Evolutionary conservation across 2,113 vertebrate genomes (phyloP), one percentile per base, ranked within the genome.

Genomic region (Sapayoa aenigma): DNA sequence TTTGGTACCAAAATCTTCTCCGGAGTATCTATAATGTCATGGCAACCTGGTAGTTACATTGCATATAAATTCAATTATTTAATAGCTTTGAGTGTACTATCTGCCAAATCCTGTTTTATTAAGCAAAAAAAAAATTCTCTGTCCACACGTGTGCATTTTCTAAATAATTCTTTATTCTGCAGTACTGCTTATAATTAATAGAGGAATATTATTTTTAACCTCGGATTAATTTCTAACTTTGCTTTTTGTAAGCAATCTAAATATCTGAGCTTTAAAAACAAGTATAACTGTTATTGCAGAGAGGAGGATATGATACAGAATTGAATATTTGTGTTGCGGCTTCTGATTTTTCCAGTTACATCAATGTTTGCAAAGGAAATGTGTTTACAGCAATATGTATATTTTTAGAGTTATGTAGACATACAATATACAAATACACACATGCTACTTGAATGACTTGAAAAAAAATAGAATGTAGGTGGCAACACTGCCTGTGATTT

Each of bases 21-120:
- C 83, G 78, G 77, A 84, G 37, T 76, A 79, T 87, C 58, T 66
- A 31, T 66, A 90, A 83, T 85, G 67, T 79, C 91, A 95, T 90
- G 71, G 87, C 42, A 96, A 95, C 77, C 55, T 65, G 47, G 21
- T 53, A 95, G 59, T 93, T 93, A 66, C 39, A 83, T 58, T 87
- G 55, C 59, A 80, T 23, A 80, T 67, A 62, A 93, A 94, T 79
- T 95, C 35, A 87, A 91, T 89, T 91, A 80, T 90, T 95, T 91
- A 91, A 90, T 59, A 73, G 63, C 7, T 93, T 78, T 80, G n/a
- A 89, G 23, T 83, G 23, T 39, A 25, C 27, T 87, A 75, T 56
- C 84, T 72, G 12, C 28, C 50, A 73, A 92, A 76, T 2, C 5
- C 9, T 62, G 59, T 84, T 89, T 86, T 46, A 71, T 80, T 80